Evolutionary conservation across 2,113 vertebrate species (phyloP), one percentile per base, ranked within the genome.

Genomic region (Falcunculus frontatus): DNA sequence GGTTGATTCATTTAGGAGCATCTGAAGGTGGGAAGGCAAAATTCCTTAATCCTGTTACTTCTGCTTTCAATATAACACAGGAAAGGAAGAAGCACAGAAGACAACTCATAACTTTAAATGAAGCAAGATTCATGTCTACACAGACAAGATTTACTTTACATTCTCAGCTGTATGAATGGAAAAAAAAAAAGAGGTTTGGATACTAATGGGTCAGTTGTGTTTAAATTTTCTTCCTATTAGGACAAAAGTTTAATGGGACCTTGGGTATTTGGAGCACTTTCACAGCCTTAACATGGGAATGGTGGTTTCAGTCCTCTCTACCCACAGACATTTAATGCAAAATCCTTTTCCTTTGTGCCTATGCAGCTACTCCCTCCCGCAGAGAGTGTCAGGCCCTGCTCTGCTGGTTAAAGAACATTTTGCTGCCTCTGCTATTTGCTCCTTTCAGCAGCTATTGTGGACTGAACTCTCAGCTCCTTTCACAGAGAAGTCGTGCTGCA

Each of bases 371-470:
- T 80, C 44, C 75, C 44, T 69, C 95, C 95, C 68, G 78, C 87
- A 94, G 92, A 93, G 87, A 93, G 50, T 73, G 90, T 93, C 92
- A 97, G 88, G 67, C 83, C 92, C 76, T 67, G 79, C 86, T 86
- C 90, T 84, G 83, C 59, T 92, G 83, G 90, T 67, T 89, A 95
- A 94, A 94, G 88, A 88, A 89, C 76, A 90, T 88, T 92, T 92
- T 94, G 79, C 94, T 96, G 68, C 86, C 85, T 90, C 76, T 92
- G 60, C 50, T 95, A 47, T 93, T 90, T 95, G 50, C 76, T 89
- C 76, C 64, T 95, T 90, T 92, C 55, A 89, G 86, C 68, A 86
- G 79, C 59, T 92, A 84, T 89, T 95, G 92, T 89, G 68, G 76
- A 76, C 83, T 84, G 79, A 96, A 86, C 35, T 79, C 49, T 83